Percentiles rank a stretch among this genome's conserved stretches.
Evolutionary conservation across 1,140 invertebrate species (phyloP).

Genomic region (Euborellia annulipes): DNA sequence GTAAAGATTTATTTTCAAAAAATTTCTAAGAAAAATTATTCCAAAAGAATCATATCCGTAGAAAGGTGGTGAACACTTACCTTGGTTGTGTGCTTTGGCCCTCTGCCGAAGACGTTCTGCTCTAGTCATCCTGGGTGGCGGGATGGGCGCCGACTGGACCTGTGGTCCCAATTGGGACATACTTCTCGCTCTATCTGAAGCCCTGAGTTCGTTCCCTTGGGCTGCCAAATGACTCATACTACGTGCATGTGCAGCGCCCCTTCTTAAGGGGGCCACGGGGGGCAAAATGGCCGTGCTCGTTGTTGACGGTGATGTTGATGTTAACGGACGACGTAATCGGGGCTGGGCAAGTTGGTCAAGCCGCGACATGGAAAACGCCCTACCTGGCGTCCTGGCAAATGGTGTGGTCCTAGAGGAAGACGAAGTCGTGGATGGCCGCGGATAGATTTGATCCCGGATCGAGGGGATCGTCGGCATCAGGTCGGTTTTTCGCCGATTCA

Average conservation of each 20-base stretch:
- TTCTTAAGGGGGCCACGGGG: constrained; percentile 30
- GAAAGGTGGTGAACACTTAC: too few relatives aligned
- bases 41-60: too few relatives aligned
- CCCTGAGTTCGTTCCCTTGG: constrained; percentile 20
- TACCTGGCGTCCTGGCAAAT: constrained; percentile 48
- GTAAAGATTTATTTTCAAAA: too few relatives aligned
- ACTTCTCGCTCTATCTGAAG: constrained; percentile 34
- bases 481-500: constrained; percentile 72
- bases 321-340: constrained; percentile 18
- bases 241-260: constrained; percentile 48
- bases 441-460: constrained; percentile 32
- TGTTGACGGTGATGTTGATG: constrained; percentile 13
- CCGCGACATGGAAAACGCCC: constrained; percentile 81
- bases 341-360: constrained; percentile 70
- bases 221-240: constrained; percentile 26
- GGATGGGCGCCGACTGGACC: constrained; percentile 25
- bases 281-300: constrained; percentile 16
- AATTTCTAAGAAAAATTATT: too few relatives aligned
- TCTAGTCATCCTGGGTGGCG: constrained; percentile 31
- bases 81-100: constrained; percentile 15
- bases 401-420: constrained; percentile 34
- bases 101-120: constrained; percentile 36
- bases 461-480: constrained; percentile 76
- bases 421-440: constrained; percentile 22
- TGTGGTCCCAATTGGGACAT: constrained; percentile 30